Base-by-base conservation (phyloP, 2,888 invertebrate genomes). In the Drosophila macrospina region DNA sequence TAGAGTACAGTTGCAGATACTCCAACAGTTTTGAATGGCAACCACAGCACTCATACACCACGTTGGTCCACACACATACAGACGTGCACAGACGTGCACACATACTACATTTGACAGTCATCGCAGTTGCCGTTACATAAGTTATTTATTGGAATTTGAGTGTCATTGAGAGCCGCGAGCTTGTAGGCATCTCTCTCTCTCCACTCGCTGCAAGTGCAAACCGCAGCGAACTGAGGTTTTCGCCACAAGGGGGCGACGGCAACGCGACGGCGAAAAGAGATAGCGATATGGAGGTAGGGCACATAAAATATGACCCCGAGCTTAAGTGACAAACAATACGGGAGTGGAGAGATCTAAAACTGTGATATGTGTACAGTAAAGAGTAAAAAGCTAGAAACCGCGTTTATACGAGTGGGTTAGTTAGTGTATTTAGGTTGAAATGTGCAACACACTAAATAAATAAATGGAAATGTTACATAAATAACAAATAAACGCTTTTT, bases 91-190 rank as follows among this genome's bases (percentile, higher is more conserved):
- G 26, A 7, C 32, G 15, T 30, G 37, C 16, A 13, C 41, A 11
- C 50, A 15, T 32, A 15, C 50, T 44, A 41, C 47, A 34, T 63
- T 45, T 63, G 73, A 73, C 70, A 80, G 77, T 64, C 69, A 66
- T 72, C 57, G 80, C 69, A 72, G 77, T 72, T 68, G 69, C 68
- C 51, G 70, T 62, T 80, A 78, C 68, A 80, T 80, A 68, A 80
- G 74, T 79, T 81, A 79, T 79, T 79, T 79, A 79, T 79, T 81
- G 79, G 75, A 81, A 79, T 81, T 79, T 78, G 75, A 81, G 75
- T 81, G 81, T 72, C 78, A 69, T 59, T 69, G 69, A 64, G 68
- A 59, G 54, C 41, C 50, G 37, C 24, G n/a, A 26, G 51, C 32
- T 50, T n/a, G 48, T 7, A 62, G 57, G 64, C 48, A 44, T 13